phyloP scores from a whole-genome alignment of 2,888 invertebrate species.

The Campoplex capitator region DNA sequence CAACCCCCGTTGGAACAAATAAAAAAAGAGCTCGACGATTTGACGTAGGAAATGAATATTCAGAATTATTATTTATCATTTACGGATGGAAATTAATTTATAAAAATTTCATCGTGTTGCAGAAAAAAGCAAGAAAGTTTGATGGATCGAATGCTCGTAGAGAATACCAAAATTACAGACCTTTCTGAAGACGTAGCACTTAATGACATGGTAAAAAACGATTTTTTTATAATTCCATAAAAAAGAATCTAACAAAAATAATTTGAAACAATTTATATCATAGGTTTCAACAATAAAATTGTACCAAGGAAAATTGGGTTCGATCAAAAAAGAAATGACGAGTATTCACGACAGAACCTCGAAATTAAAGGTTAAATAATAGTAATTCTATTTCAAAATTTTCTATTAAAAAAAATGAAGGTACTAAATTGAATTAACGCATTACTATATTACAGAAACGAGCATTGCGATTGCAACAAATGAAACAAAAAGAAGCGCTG shows the following conservation, averaged over 20 bases:
- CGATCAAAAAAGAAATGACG: slow-evolving; percentile 84
- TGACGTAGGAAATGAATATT: slow-evolving; percentile 80
- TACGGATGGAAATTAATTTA: background rate
- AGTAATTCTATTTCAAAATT: background rate
- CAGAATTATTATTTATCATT: slow-evolving; percentile 21
- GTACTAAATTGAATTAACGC: background rate
- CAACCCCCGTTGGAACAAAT: slow-evolving; percentile 81
- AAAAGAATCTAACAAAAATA: background rate
- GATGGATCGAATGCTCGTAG: slow-evolving; percentile 79
- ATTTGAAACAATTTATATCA: background rate
- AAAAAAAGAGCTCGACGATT: slow-evolving; percentile 83
- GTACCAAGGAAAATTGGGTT: slow-evolving; percentile 84
- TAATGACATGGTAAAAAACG: slow-evolving; percentile 83
- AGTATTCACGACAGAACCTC: slow-evolving; percentile 83
- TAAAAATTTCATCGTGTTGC: slow-evolving; percentile 35
- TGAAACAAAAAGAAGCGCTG: slow-evolving; percentile 83
- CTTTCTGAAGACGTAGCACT: slow-evolving; percentile 78
- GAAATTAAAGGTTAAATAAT: slow-evolving; percentile 82
- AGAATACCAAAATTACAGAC: slow-evolving; percentile 80
- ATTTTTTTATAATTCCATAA: background rate
- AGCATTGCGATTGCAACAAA: slow-evolving; percentile 83
- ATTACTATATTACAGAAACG: slow-evolving; percentile 81
- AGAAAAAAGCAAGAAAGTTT: slow-evolving; percentile 81
- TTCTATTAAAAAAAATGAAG: background rate
- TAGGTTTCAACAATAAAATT: slow-evolving; percentile 82